Conservation (phyloP, 2,113 vertebrate genomes). For the Junco hyemalis region DNA sequence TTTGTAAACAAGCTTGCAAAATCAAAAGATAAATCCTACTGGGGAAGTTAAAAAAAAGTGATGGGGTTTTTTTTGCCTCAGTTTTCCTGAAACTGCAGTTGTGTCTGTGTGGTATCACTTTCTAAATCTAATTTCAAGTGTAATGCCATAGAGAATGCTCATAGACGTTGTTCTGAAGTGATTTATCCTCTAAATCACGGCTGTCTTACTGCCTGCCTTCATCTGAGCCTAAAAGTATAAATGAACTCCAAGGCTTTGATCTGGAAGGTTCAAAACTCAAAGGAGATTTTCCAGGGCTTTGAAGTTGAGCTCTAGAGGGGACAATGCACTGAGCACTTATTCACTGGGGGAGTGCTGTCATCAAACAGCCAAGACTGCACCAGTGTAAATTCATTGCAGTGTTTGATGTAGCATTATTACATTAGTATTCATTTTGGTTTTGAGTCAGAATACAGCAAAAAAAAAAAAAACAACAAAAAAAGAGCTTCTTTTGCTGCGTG, state of each 20-base stretch:
- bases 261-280: constrained; percentile 71
- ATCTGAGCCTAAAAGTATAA: constrained; percentile 83
- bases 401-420: constrained; percentile 47
- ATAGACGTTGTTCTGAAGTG: constrained; percentile 49
- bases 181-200: constrained; percentile 66
- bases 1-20: neutral
- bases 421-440: constrained; percentile 9
- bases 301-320: constrained; percentile 71
- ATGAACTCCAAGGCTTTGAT: constrained; percentile 82
- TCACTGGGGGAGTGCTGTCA: constrained; percentile 61
- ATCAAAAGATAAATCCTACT: neutral
- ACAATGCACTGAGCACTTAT: constrained; percentile 79
- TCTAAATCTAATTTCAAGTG: constrained; percentile 47
- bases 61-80: neutral
- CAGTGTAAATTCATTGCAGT: constrained; percentile 46
- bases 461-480: neutral
- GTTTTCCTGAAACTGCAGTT: neutral
- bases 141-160: constrained; percentile 32
- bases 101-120: constrained; percentile 10
- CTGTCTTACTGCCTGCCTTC: constrained; percentile 66
- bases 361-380: constrained; percentile 4
- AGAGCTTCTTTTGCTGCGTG: neutral
- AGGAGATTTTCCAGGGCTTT: constrained; percentile 69
- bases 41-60: neutral
- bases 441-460: neutral